Evolutionary conservation across 2,797 vertebrate genomes (phyloP), one percentile per base, ranked within the genome.

Genomic region (Rhinophrynus dorsalis): DNA sequence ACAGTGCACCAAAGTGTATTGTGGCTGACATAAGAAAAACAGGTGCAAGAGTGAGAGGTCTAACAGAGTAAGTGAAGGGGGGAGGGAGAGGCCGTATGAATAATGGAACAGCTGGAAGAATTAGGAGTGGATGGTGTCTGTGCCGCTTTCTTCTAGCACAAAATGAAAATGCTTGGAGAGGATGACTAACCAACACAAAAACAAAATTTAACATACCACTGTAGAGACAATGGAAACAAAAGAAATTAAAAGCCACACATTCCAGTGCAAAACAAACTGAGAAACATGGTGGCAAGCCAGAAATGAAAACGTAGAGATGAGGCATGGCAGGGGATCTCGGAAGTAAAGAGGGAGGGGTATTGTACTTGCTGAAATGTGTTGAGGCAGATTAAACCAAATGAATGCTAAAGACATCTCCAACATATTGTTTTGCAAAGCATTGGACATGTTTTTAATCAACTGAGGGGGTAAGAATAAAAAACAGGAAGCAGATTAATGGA

Each of bases 21-120:
- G 9, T 21, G 50, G 23, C 63, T 42, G 35, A 48, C 57, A 69
- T 6, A 45, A 37, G 24, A 54, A 54, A 54, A 51, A 48, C 67
- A 69, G 67, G 57, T 69, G 67, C 67, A 52, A 69, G 47, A 30
- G 37, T 13, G 23, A 40, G 56, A 54, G 37, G 57, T 37, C 57
- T 52, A 61, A 20, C 18, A 69, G 47, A 54, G 48, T 40, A 38
- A 51, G 44, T 13, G 35, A 54, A 10, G 17, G 67, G 57, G 67
- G 67, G 57, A 54, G 57, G 67, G 20, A 27, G 35, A 11, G 23
- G 47, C 47, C 54, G 61, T 32, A 69, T 61, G 67, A 69, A 69
- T 69, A 61, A 69, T 69, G 67, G 57, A 61, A 69, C 67, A 69
- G 67, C 67, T 69, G 67, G 57, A 61, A 69, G 67, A 69, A 61